Conservation (phyloP, 2,797 vertebrate species). For the Artibeus lituratus region DNA sequence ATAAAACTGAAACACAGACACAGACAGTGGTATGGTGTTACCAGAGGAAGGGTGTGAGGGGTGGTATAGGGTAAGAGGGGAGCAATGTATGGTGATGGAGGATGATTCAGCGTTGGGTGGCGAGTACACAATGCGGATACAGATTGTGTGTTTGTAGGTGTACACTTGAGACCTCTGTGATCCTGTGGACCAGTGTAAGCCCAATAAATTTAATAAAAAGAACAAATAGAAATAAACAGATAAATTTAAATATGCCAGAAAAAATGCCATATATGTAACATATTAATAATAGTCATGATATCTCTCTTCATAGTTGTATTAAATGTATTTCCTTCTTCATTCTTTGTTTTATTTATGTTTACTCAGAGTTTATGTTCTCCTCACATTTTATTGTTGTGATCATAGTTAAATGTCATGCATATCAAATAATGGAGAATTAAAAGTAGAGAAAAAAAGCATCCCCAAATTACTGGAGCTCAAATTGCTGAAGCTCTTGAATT, state of each 20-base stretch:
- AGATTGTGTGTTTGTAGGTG: background rate
- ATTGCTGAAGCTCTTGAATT: background rate
- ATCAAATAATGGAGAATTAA: background rate
- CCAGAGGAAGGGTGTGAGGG: background rate
- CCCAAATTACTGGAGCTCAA: background rate
- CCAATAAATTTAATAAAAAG: background rate
- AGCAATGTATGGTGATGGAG: background rate
- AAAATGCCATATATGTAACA: background rate
- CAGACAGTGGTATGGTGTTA: no score
- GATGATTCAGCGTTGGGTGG: background rate
- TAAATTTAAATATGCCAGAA: background rate
- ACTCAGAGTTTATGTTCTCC: background rate
- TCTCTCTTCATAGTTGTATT: background rate
- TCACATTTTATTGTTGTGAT: background rate
- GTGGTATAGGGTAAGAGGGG: background rate
- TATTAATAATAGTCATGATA: background rate
- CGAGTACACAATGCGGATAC: background rate
- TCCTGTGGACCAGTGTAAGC: background rate
- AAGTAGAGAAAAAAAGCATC: background rate
- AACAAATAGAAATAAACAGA: background rate
- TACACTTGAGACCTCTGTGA: background rate
- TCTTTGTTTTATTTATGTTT: background rate
- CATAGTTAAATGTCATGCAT: background rate
- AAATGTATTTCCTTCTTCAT: background rate
- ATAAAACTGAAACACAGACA: background rate